phyloP scores from a whole-genome alignment of 1,140 invertebrate species.

The Neoseiulus cucumeris region DNA sequence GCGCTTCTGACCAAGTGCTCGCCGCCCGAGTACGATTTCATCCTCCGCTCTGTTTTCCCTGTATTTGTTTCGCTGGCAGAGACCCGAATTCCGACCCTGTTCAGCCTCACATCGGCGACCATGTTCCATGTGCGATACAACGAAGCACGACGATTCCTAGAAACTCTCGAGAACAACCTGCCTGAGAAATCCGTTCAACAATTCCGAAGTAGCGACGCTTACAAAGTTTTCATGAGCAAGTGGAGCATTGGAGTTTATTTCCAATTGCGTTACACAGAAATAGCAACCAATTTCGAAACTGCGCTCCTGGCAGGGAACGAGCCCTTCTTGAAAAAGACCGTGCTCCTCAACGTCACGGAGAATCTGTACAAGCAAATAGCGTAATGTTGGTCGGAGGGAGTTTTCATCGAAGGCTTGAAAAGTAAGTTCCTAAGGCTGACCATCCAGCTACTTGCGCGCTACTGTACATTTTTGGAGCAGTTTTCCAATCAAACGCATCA shows the following conservation, averaged over 20 bases:
- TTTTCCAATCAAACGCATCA: constrained; percentile 5
- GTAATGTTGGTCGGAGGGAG: constrained; percentile 47
- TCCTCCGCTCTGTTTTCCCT: not conserved
- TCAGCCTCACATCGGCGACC: constrained; percentile 2
- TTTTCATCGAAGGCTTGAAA: constrained; percentile 48
- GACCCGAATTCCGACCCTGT: not conserved
- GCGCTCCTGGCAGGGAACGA: constrained; percentile 29
- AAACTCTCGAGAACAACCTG: constrained; percentile 41
- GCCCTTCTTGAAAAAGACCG: not conserved
- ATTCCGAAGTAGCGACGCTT: constrained; percentile 26
- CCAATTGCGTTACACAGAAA: constrained; percentile 51
- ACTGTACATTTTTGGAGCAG: constrained; percentile 41
- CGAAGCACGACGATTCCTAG: constrained; percentile 55
- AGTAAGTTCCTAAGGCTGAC: constrained; percentile 68
- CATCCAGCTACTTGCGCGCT: constrained; percentile 54
- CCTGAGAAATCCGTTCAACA: constrained; percentile 19
- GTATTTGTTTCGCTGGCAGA: not conserved
- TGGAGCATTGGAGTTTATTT: constrained; percentile 53
- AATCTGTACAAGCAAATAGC: constrained; percentile 31
- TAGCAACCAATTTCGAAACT: constrained; percentile 46
- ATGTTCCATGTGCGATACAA: constrained; percentile 41
- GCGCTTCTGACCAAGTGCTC: not conserved
- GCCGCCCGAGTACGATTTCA: not conserved
- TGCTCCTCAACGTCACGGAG: constrained; percentile 16
- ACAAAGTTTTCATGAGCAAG: constrained; percentile 45